Conservation (phyloP, 2,888 invertebrate species). For the Scaptomyza caliginosa region DNA sequence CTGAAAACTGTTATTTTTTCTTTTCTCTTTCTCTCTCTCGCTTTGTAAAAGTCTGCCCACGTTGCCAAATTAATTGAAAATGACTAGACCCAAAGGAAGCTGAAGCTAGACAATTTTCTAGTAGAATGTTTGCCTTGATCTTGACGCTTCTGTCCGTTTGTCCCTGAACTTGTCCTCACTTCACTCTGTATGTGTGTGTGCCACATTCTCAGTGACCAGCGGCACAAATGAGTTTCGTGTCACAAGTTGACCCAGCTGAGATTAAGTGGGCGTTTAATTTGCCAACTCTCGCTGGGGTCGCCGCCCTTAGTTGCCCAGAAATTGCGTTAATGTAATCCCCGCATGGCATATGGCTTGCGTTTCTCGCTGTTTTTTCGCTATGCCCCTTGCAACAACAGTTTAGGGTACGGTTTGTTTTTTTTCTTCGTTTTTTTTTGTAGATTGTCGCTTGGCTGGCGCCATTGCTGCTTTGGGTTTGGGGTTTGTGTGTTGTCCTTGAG, state of each 20-base stretch:
- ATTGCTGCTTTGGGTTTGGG: conserved; percentile 3
- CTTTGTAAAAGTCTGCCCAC: conserved; percentile 39
- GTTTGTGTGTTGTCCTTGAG: conserved; percentile 40
- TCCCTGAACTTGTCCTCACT: conserved; percentile 62
- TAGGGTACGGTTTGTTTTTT: conserved; percentile 24
- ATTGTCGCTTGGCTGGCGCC: conserved; percentile 48
- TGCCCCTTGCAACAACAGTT: conserved; percentile 24
- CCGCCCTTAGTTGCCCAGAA: conserved; percentile 45
- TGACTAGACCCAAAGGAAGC: conserved; percentile 61
- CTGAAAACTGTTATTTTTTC: conserved; percentile 73
- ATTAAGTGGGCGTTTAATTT: conserved; percentile 80
- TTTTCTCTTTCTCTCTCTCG: not conserved
- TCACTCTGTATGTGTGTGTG: conserved; percentile 4
- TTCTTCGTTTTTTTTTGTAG: conserved; percentile 18
- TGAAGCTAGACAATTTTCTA: conserved; percentile 24
- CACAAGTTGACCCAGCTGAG: conserved; percentile 76
- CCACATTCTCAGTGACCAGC: conserved; percentile 21
- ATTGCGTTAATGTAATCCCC: conserved; percentile 77
- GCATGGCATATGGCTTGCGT: conserved; percentile 62
- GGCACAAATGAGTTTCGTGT: conserved; percentile 74
- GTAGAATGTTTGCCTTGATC: conserved; percentile 67
- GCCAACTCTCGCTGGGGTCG: conserved; percentile 66
- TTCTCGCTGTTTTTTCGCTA: conserved; percentile 16
- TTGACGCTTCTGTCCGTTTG: conserved; percentile 58
- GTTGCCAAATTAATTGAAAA: conserved; percentile 76